These are phyloP conservation scores for Muscicapa adusta DNA, from an alignment of 2,113 vertebrate species.

Conservation along the genomic window DNA sequence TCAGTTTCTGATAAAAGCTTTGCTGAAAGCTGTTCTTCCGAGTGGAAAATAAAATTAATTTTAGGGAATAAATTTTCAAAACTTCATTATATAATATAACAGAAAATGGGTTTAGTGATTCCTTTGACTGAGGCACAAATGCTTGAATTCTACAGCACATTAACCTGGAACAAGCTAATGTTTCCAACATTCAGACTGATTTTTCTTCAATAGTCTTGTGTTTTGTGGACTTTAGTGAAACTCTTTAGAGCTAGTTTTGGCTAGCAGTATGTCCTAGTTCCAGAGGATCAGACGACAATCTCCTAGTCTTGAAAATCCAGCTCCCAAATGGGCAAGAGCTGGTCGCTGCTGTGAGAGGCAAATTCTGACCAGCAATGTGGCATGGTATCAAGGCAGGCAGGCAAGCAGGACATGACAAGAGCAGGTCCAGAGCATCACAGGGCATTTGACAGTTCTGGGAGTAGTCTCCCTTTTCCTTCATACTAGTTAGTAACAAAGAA, in stretches of 20 bases:
- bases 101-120: background rate
- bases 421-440: background rate
- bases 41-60: background rate
- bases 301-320: background rate
- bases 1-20: background rate
- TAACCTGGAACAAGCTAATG: background rate
- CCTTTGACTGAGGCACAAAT: background rate
- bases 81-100: background rate
- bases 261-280: background rate
- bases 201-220: background rate
- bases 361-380: background rate
- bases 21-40: background rate
- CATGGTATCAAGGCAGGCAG: background rate
- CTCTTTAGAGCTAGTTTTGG: background rate
- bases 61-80: background rate
- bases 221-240: background rate
- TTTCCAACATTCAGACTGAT: background rate
- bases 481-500: background rate
- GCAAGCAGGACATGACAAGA: background rate
- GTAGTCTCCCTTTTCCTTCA: background rate
- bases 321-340: background rate
- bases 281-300: background rate
- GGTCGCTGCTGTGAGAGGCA: background rate
- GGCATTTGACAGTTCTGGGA: background rate
- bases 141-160: accelerated